Base-by-base conservation (phyloP, 2,113 vertebrate species). In the Lophotis ruficrista region DNA sequence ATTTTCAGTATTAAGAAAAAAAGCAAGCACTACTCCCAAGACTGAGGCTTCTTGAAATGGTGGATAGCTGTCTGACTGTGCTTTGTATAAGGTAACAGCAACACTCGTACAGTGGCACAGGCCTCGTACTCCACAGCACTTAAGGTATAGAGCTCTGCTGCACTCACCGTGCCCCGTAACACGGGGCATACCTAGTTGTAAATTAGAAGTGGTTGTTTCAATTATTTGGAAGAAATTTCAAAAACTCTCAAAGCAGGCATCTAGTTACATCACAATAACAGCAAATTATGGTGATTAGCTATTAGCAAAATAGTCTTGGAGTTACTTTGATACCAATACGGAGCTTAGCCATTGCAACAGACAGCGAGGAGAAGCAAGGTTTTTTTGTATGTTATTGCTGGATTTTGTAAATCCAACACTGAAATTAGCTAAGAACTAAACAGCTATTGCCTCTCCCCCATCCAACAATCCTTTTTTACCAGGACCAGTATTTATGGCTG, bases 161-260 rank as follows among this genome's bases (percentile, higher is more conserved):
- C 35, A 28, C 68, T 43, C 45, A 22, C 20, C 9, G 1, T 24
- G n/a, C 66, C 21, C 4, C 4, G 35, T n/a, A 22, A 56, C 1
- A 2, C 2, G 65, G 10, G 20, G 7, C 9, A 24, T 12, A 27
- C 12, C 23, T 30, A 15, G 5, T 5, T 64, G 41, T 68, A 50
- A 78, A 54, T 0, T 1, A 38, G 8, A 14, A 10, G 16, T 4
- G 8, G 4, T 38, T 24, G 16, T 41, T 65, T 56, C 1, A 2
- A 11, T 69, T 54, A 9, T 43, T 64, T 56, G 76, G 79, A 64
- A 85, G 43, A 86, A 86, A 45, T 6, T 4, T 11, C 43, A 4
- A 2, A 35, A 38, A 22, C 69, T 48, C 37, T 68, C 43, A 56
- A 71, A 71, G 23, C 3, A 33, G 2, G 1, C 14, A 35, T 21